phyloP scores from a whole-genome alignment of 2,113 vertebrate species.

The Rhodinocichla rosea region DNA sequence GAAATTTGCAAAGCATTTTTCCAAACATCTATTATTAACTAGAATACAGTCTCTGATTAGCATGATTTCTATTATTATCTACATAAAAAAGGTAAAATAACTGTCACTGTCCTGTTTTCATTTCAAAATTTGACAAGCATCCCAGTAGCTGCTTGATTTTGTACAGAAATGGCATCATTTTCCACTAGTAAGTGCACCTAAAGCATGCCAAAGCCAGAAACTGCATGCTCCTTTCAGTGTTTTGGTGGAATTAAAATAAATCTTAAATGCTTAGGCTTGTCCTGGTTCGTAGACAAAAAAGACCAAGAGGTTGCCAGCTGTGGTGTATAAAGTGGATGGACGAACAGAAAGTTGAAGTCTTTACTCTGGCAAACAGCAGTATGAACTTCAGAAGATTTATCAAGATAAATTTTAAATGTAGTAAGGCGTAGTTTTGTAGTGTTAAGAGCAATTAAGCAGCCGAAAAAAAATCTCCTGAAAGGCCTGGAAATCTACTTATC shows the following conservation, averaged over 20 bases:
- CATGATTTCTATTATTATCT: background rate
- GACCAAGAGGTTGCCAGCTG: fast-evolving
- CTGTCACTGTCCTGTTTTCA: background rate
- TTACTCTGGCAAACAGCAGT: background rate
- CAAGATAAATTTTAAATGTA: background rate
- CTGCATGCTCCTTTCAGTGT: fast-evolving
- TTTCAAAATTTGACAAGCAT: background rate
- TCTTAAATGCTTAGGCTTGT: background rate
- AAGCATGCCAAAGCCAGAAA: background rate
- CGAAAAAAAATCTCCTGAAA: background rate
- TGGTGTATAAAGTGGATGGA: background rate
- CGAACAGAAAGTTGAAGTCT: background rate
- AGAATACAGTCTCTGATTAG: background rate
- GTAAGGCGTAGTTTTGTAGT: background rate
- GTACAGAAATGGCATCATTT: background rate
- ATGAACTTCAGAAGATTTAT: background rate
- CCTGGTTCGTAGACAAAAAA: background rate
- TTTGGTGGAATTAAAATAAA: background rate
- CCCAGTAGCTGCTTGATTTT: fast-evolving
- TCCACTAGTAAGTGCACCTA: fast-evolving
- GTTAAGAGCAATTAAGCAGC: background rate
- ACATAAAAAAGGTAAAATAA: background rate
- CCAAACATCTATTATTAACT: background rate
- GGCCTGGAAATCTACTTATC: background rate
- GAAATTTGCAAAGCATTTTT: background rate